Percentiles rank a stretch among this genome's conserved stretches.
Conservation (phyloP, 2,797 vertebrate genomes). For the Tapirus indicus region DNA sequence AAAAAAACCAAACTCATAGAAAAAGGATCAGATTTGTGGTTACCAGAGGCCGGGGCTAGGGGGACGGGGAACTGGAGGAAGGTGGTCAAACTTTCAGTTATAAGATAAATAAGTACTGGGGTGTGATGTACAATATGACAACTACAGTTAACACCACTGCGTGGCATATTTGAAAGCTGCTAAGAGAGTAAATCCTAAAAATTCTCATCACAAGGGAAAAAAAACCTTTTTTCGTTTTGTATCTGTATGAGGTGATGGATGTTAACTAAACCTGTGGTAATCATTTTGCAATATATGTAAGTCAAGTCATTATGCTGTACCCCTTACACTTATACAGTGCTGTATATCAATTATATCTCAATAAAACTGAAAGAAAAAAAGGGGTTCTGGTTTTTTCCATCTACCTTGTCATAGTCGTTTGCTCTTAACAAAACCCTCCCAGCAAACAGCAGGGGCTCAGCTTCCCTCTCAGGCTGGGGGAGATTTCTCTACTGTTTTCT, state of each 20-base stretch:
- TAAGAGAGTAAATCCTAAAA: background rate
- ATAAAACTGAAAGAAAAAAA: background rate
- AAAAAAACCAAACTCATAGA: background rate
- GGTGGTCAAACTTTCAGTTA: background rate
- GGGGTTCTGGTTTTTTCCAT: background rate
- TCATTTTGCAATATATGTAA: background rate
- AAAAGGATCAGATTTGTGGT: background rate
- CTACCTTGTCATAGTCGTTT: background rate
- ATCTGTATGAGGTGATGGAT: background rate
- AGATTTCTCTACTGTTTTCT: background rate
- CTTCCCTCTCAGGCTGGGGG: background rate
- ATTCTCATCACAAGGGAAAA: background rate
- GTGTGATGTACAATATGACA: background rate
- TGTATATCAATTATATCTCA: background rate
- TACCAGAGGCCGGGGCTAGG: background rate
- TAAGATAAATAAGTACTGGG: background rate
- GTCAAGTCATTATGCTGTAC: background rate
- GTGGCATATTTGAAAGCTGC: background rate
- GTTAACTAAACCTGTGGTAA: background rate
- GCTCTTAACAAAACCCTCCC: background rate
- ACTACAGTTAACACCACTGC: background rate
- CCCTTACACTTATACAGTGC: background rate
- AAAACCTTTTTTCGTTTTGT: background rate
- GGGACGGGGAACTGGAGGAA: background rate
- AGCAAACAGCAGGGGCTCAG: background rate